A percentile compares a stretch with the other conserved stretches of the same genome.
phyloP scores from a whole-genome alignment of 2,888 invertebrate genomes.

The Oscheius sp. region DNA sequence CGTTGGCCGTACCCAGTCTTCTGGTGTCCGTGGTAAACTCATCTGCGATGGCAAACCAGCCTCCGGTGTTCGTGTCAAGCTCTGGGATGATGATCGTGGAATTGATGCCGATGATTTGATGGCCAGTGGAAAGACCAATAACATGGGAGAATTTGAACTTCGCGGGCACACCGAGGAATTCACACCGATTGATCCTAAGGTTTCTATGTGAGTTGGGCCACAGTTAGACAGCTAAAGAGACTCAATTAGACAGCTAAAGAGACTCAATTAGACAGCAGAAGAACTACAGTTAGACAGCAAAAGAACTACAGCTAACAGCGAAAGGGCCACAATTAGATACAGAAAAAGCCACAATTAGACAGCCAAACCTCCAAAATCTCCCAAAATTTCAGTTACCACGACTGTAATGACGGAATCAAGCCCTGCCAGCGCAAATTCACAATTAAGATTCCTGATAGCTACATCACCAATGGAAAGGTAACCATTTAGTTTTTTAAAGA shows the following conservation, averaged over 20 bases:
- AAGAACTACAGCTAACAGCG: too few species aligned
- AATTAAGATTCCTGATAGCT: constrained; percentile 59
- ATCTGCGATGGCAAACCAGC: constrained; percentile 36
- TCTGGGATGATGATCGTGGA: constrained; percentile 40
- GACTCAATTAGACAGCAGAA: too few species aligned
- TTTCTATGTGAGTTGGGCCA: too few species aligned
- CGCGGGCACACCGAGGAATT: constrained; percentile 38
- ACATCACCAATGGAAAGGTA: constrained; percentile 53
- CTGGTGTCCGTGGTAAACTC: constrained; percentile 36
- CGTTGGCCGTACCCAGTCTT: constrained; percentile 36
- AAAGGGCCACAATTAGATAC: too few species aligned
- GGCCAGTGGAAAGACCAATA: constrained; percentile 42
- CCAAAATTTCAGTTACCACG: constrained; percentile 54
- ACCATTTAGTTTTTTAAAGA: background rate
- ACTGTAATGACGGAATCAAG: constrained; percentile 59
- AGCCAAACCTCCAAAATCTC: too few species aligned
- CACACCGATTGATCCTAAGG: constrained; percentile 54
- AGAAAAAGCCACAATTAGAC: too few species aligned
- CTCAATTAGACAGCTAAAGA: too few species aligned
- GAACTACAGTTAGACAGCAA: too few species aligned
- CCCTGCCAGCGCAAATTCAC: constrained; percentile 63
- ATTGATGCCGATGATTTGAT: constrained; percentile 46
- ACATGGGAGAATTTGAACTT: constrained; percentile 40
- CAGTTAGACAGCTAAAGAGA: too few species aligned
- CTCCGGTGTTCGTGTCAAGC: constrained; percentile 34